Conservation (phyloP, 2,797 vertebrate species). For the Sebastes vulpes region DNA sequence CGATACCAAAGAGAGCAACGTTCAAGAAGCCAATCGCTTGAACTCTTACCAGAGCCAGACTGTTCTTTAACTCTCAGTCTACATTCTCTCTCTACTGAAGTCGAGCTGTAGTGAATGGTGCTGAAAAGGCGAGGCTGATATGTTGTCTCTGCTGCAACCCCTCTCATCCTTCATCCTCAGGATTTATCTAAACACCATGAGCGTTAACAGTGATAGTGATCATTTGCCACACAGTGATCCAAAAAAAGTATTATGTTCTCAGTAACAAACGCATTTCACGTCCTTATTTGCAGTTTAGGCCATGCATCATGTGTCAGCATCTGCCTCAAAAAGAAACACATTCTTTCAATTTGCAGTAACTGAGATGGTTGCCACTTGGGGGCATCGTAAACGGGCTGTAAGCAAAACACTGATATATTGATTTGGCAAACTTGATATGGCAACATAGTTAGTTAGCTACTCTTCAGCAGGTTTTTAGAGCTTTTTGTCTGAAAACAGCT, state of each 20-base stretch:
- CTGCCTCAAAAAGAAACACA: background rate
- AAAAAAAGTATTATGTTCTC: background rate
- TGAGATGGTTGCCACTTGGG: background rate
- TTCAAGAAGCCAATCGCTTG: slow-evolving; percentile 31
- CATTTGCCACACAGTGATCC: background rate
- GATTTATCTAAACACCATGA: background rate
- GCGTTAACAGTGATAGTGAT: background rate
- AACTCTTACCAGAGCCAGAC: slow-evolving; percentile 29
- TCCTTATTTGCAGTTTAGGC: background rate
- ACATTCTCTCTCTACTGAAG: background rate
- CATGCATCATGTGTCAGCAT: background rate
- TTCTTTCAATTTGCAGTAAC: background rate
- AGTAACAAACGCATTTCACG: background rate
- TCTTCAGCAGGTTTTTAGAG: too few species aligned
- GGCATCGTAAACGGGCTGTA: background rate
- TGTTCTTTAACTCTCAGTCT: slow-evolving; percentile 16
- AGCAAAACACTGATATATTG: background rate
- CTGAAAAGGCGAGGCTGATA: slow-evolving; percentile 1
- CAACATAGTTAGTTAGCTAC: too few species aligned
- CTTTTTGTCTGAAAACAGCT: too few species aligned
- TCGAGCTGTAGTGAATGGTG: background rate
- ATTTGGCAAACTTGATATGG: background rate
- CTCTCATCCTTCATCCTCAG: background rate
- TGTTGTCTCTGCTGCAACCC: background rate
- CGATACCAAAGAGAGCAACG: slow-evolving; percentile 50